Evolutionary conservation across 2,113 vertebrate species (phyloP), one percentile per base, ranked within the genome.

Genomic region (Alexandromys fortis): DNA sequence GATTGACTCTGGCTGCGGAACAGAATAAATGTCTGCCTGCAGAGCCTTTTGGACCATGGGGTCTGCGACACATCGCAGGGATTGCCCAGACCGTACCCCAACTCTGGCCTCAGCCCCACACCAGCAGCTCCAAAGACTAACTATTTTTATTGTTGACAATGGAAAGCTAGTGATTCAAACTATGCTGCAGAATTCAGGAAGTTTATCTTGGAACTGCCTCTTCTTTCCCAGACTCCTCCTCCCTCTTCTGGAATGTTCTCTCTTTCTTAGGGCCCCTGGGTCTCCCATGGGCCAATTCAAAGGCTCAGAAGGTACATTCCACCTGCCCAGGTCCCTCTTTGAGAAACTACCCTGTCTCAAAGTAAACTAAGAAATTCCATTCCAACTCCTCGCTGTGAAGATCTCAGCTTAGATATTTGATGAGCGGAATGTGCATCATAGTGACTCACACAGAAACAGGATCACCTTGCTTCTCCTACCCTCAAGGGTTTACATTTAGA

Each of bases 341-440:
- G 45, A 67, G 52, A 70, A 67, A 16, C 19, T 38, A 16, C 22
- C 49, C 61, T 77, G n/a, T 45, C 61, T 49, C 28, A 65, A 63
- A 82, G 30, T 19, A 1, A 3, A 63, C 42, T 17, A 12, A 45
- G 42, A 67, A 93, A 73, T 30, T n/a, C 28, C 85, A 47, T 70
- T 92, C 61, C n/a, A 81, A 35, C 63, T 88, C 73, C 81, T 68
- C 17, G 42, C 33, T 67, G 11, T 76, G 42, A 58, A 95, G 85
- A 97, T 92, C 67, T 55, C 58, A 72, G 92, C 72, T 5, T 58
- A 85, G 89, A 90, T 86, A 91, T 45, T 65, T 72, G 45, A 90
- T 14, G 88, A 12, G 94, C 81, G 94, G 87, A 96, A 92, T 96
- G 94, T 81, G 67, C 70, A 86, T 49, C 26, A 70, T 19, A 58